A percentile compares a stretch with the other conserved stretches of the same genome.
Conservation (phyloP, 2,888 invertebrate species). For the Lumbricus terrestris region DNA sequence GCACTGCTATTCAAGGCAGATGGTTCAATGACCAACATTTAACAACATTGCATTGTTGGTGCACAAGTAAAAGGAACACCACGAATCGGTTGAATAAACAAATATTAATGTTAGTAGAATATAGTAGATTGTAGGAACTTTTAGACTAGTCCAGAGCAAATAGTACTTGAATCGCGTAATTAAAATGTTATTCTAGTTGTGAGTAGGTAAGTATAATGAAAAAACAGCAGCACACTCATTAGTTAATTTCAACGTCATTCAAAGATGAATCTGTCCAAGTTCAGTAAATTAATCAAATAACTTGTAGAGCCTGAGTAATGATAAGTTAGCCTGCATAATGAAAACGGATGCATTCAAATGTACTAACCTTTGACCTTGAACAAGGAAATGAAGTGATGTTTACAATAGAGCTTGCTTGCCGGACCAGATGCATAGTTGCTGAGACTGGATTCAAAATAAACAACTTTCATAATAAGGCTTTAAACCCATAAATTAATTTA, state of each 20-base stretch:
- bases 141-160: neutral
- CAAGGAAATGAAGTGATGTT: slow-evolving; percentile 46
- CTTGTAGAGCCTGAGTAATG: neutral
- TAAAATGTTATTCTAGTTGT: neutral
- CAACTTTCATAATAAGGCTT: neutral
- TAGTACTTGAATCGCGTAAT: neutral
- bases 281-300: neutral
- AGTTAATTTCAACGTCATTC: neutral
- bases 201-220: neutral
- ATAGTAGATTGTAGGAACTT: neutral
- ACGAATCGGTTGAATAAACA: neutral
- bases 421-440: slow-evolving; percentile 45
- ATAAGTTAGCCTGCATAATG: too few species aligned
- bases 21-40: neutral
- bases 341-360: neutral
- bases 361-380: slow-evolving; percentile 46
- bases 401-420: slow-evolving; percentile 42
- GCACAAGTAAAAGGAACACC: neutral
- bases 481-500: neutral
- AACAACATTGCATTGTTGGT: neutral
- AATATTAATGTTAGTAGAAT: neutral
- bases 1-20: neutral
- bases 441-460: slow-evolving; percentile 34
- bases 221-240: neutral
- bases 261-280: neutral